phyloP scores from a whole-genome alignment of 2,113 vertebrate genomes.

The Pseudorhombus dupliciocellatus region DNA sequence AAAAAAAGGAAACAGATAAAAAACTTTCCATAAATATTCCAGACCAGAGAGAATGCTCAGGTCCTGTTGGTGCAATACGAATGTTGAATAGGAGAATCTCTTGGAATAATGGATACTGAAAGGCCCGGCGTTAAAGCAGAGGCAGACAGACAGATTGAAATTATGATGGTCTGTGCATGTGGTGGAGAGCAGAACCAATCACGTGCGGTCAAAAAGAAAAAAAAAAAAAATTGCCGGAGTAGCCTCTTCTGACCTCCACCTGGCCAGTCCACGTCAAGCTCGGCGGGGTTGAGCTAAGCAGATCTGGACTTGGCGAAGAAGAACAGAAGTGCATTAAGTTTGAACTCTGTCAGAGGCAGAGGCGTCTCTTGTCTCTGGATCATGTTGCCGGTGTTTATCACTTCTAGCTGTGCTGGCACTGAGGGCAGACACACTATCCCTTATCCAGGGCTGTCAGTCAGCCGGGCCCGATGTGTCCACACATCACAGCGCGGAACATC shows the following conservation, averaged over 20 bases:
- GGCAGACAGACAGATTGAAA: conserved; percentile 51
- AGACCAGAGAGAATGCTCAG: conserved; percentile 69
- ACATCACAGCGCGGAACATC: conserved; percentile 76
- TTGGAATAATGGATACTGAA: conserved; percentile 61
- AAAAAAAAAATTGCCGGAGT: conserved; percentile 5
- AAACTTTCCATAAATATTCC: conserved; percentile 80
- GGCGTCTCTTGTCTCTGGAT: conserved; percentile 88
- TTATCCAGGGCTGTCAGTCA: conserved; percentile 92
- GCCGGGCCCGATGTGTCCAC: conserved; percentile 82
- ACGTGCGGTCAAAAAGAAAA: conserved; percentile 8
- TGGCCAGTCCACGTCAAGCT: conserved; percentile 35
- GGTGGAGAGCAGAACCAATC: conserved; percentile 30
- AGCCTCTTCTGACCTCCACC: conserved; percentile 48
- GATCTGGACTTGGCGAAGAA: conserved; percentile 64
- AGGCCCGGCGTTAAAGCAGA: conserved; percentile 41
- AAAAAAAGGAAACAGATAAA: conserved; percentile 80
- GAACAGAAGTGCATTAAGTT: conserved; percentile 86
- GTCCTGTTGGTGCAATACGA: conserved; percentile 67
- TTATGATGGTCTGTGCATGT: conserved; percentile 30
- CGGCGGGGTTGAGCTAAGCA: conserved; percentile 33
- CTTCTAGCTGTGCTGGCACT: conserved; percentile 88
- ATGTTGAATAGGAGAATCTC: conserved; percentile 66
- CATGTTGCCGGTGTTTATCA: conserved; percentile 95
- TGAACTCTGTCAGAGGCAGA: conserved; percentile 89
- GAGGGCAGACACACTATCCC: conserved; percentile 90